Evolutionary conservation across 2,888 invertebrate species (phyloP), one percentile per base, ranked within the genome.

Genomic region (Tromatobia lineatoria): DNA sequence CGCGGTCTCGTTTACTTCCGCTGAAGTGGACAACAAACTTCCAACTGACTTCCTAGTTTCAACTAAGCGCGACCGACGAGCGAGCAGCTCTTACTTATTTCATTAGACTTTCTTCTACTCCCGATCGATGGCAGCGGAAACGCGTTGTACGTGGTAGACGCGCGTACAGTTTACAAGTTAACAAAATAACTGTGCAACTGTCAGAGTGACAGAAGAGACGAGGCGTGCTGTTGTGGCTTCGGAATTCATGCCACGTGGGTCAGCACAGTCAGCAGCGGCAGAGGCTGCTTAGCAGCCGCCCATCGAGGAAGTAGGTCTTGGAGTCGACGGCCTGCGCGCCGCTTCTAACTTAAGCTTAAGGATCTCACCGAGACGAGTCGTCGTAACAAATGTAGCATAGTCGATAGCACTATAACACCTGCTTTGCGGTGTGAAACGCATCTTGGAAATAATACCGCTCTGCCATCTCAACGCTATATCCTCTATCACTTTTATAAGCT

Each of bases 181-280:
- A 74, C 23, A 13, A 52, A 47, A 57, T 69, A 78, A 84, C 84
- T 78, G 77, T 61, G 23, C 34, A 64, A 42, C 80, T 80, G 81
- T 81, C 74, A 80, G 61, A 66, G 70, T 74, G 78, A 78, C 74
- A 81, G 73, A 23, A 18, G 11, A 10, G 50, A 57, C 13, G 66
- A 34, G n/a, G 23, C 54, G 67, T 15, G 11, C 59, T n/a, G 34
- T 59, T 59, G 38, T 25, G 70, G 47, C 57, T 69, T 54, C 15
- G 47, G 61, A 76, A 73, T 76, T 77, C 45, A 50, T 66, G 83
- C 80, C 80, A 80, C 83, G 73, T 80, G 77, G 61, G 25, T 57
- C 23, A 13, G 71, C 50, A 47, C 18, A 1, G n/a, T n/a, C 18
- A 54, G 77, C 69, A 78, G 69, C 59, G 10, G 38, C 38, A 10